Percentiles rank a stretch among this genome's conserved stretches.
Evolutionary conservation across 35 echinoderm and acorn worm genomes (phyloP).

Genomic region (Ptychodera flava): DNA sequence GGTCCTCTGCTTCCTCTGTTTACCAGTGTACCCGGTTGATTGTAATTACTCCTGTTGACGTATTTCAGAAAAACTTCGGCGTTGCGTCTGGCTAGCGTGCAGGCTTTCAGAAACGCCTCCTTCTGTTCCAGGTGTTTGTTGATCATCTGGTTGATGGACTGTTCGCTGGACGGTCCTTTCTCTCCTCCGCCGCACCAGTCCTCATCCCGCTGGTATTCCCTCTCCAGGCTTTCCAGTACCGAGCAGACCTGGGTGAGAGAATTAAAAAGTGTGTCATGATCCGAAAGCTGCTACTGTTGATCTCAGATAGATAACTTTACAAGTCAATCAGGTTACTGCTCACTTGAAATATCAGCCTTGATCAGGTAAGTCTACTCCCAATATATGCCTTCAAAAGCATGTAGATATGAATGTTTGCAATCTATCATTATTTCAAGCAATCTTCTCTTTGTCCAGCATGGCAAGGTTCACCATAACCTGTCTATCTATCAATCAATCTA

Average conservation of each 20-base stretch:
- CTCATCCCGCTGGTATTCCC: conserved; percentile 83
- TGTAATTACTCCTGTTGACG: conserved; percentile 90
- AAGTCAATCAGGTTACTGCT: too few relatives aligned
- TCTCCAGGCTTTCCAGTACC: conserved; percentile 72
- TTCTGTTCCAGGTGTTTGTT: conserved; percentile 92
- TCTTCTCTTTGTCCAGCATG: too few relatives aligned
- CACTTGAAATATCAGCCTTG: too few relatives aligned
- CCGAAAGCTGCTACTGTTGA: too few relatives aligned
- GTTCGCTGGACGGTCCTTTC: conserved; percentile 43
- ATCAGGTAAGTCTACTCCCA: too few relatives aligned
- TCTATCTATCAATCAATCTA: too few relatives aligned
- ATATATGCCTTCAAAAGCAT: too few relatives aligned
- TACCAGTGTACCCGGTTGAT: conserved; percentile 27
- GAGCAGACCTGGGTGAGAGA: conserved; percentile 92
- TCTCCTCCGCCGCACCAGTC: conserved; percentile 76
- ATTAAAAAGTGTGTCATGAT: too few relatives aligned
- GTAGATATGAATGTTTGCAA: too few relatives aligned
- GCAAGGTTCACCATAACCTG: too few relatives aligned
- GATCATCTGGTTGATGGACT: conserved; percentile 70
- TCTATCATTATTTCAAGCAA: too few relatives aligned
- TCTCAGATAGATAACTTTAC: too few relatives aligned
- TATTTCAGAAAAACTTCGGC: conserved; percentile 92
- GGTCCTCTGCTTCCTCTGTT: conserved; percentile 51
- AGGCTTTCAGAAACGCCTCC: conserved; percentile 90
- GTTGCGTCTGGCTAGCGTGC: conserved; percentile 85